Percentiles rank a stretch among this genome's conserved stretches.
These are phyloP conservation scores for Leucopternis melanops DNA, from an alignment of 2,113 vertebrate genomes.

Conservation along the genomic window DNA sequence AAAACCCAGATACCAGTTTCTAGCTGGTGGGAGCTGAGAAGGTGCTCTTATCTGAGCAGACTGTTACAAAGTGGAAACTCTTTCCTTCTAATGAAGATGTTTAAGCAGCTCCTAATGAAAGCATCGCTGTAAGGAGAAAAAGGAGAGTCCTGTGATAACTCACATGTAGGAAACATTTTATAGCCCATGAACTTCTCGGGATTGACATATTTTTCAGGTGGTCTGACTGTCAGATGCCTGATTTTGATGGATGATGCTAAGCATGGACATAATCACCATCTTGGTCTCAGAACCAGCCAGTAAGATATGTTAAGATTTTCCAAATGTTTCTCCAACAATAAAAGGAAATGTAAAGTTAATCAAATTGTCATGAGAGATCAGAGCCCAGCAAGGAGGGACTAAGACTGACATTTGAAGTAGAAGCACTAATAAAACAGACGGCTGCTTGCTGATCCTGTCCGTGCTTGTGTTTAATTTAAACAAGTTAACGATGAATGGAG, in stretches of 20 bases:
- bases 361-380: conserved; percentile 69
- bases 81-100: neutral
- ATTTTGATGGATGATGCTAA: conserved; percentile 55
- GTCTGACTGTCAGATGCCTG: conserved; percentile 49
- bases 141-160: neutral
- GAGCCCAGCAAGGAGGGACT: conserved; percentile 49
- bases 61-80: neutral
- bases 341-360: conserved; percentile 71
- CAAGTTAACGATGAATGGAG: conserved; percentile 16
- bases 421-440: conserved; percentile 57
- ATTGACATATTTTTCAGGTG: conserved; percentile 5
- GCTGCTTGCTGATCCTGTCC: conserved; percentile 47
- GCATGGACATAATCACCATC: conserved; percentile 44
- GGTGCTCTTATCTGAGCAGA: neutral
- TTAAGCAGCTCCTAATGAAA: neutral
- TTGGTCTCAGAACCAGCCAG: conserved; percentile 12
- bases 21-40: neutral
- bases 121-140: neutral
- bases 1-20: neutral
- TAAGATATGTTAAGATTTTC: conserved; percentile 60
- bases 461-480: conserved; percentile 60
- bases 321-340: conserved; percentile 65
- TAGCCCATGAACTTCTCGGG: neutral
- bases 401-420: conserved; percentile 58
- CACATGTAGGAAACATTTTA: neutral